phyloP scores from a whole-genome alignment of 2,797 vertebrate genomes.

The Nothura maculosa region DNA sequence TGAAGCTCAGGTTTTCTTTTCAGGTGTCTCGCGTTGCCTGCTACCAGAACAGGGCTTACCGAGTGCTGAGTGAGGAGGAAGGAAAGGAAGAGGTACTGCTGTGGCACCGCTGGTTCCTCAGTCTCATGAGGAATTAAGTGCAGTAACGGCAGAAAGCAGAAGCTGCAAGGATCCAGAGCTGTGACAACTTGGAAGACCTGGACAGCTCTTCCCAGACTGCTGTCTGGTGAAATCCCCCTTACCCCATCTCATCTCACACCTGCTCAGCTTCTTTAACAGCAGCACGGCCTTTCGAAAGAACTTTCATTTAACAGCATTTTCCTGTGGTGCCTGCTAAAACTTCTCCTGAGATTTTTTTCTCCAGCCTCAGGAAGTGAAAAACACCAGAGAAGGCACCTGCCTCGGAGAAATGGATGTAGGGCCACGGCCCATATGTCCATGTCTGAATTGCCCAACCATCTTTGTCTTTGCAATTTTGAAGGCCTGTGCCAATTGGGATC shows the following conservation, averaged over 20 bases:
- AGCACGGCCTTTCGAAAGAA: not conserved
- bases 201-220: not conserved
- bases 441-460: not conserved
- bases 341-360: not conserved
- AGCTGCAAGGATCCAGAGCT: fast-evolving
- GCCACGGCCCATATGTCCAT: not conserved
- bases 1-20: not conserved
- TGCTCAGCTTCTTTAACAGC: fast-evolving
- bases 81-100: slow-evolving; percentile 63
- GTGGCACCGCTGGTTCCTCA: slow-evolving; percentile 73
- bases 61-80: slow-evolving; percentile 45
- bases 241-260: not conserved
- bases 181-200: not conserved
- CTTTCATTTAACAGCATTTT: not conserved
- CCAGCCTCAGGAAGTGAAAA: not conserved
- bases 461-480: not conserved
- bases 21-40: slow-evolving; percentile 72
- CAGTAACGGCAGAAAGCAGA: fast-evolving
- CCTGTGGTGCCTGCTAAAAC: not conserved
- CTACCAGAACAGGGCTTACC: slow-evolving; percentile 18
- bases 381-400: not conserved
- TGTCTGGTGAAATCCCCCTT: not conserved
- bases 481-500: not conserved
- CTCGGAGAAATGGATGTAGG: not conserved
- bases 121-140: not conserved